Conservation (phyloP, 2,113 vertebrate species). For the Tauraco erythrolophus region DNA sequence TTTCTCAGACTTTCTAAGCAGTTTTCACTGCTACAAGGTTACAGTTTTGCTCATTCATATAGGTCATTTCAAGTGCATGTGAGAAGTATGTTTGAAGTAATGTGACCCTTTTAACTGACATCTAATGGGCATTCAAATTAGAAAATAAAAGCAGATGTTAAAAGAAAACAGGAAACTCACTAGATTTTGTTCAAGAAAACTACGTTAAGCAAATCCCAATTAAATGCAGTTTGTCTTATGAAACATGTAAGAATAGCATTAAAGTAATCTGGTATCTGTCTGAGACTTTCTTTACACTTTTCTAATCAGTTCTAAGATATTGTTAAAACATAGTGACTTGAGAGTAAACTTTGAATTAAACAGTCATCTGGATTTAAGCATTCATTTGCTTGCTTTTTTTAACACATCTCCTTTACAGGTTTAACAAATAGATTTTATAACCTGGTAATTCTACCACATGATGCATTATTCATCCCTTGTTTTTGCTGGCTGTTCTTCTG, state of each 20-base stretch:
- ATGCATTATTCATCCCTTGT: not conserved
- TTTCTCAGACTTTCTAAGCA: not conserved
- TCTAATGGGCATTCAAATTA: not conserved
- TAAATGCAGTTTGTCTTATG: not conserved
- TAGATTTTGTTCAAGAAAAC: not conserved
- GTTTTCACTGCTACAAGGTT: not conserved
- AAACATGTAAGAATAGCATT: not conserved
- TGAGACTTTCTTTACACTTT: not conserved
- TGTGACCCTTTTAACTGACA: not conserved
- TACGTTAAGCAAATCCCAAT: not conserved
- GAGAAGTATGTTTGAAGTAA: not conserved
- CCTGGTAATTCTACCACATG: not conserved
- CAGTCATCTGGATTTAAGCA: not conserved
- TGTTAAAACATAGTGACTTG: not conserved
- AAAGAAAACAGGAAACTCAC: not conserved
- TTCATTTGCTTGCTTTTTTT: not conserved
- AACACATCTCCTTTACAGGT: not conserved
- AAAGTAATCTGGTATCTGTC: not conserved
- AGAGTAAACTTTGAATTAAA: not conserved
- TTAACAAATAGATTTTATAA: not conserved
- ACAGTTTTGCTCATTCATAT: not conserved
- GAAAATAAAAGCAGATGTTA: fast-evolving
- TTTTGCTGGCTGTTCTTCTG: not conserved
- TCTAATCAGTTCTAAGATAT: not conserved
- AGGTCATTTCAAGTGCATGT: not conserved